Base-by-base conservation (phyloP, 2,888 invertebrate species). In the Phalera bucephala region DNA sequence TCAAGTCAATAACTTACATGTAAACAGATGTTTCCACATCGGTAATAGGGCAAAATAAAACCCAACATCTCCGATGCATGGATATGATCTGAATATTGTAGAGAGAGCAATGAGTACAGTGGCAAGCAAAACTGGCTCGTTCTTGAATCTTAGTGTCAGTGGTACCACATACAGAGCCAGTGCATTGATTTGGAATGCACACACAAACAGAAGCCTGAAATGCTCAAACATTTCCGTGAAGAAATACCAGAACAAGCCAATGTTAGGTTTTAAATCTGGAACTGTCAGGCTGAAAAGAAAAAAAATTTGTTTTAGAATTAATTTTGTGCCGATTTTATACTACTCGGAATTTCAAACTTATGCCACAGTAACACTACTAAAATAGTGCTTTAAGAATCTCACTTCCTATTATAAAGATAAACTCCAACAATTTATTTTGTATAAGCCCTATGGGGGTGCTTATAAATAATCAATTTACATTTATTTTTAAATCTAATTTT, bases 151-250 rank as follows among this genome's bases (percentile, higher is more conserved):
- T 21, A 97, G 83, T 4, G 95, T 94, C 14, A 99, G 85, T 0
- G 99, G 99, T 9, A 97, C 91, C 36, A 98, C 92, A 79, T 99
- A 99, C 31, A 99, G 89, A 25, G 98, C 92, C 36, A 98, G 92
- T 2, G 96, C 96, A 82, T 99, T 99, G 58, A 99, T 95, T 92
- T 99, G 99, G 79, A 99, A 99, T 52, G 98, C 96, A 72, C 95
- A 97, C 13, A 99, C 93, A 85, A 99, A 99, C 64, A 99, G 93
- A 44, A 95, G 91, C 31, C 98, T 93, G 72, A 99, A 99, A 82
- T 99, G 99, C 64, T 99, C 99, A 91, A 99, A 99, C 97, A 99
- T 98, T 91, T 99, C 99, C 0, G 98, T 99, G 80, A 99, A 99
- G 86, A 99, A 99, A 73, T 99, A 99, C 99, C 99, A 99, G 81